Evolutionary conservation across 2,113 vertebrate species (phyloP), one percentile per base, ranked within the genome.

Genomic region (Phalacrocorax aristotelis): DNA sequence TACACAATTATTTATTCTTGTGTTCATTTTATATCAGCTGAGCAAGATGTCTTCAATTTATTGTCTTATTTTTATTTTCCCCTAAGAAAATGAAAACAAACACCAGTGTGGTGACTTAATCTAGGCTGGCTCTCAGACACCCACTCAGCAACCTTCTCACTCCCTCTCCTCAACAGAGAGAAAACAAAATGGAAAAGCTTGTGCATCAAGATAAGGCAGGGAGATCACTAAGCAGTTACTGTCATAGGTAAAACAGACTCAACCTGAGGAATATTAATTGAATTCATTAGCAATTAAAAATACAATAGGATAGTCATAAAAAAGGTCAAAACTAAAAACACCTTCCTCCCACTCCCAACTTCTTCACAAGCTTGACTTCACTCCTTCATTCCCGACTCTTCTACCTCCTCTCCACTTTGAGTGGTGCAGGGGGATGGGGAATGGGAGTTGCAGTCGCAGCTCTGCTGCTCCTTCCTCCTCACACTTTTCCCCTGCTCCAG

Each of bases 181-280:
- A 78, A 83, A 87, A 83, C 34, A 38, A 76, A 83, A 55, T 19
- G 17, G 10, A 52, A 71, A 60, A 34, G 6, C 23, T 82, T 0
- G 0, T 49, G 19, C 3, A 0, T 34, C 0, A 0, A 30, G 9
- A 20, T 46, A 46, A 83, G 29, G 30, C 23, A 36, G 26, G 38
- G 32, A 44, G 9, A 54, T 34, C 5, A 36, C 36, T 82, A 25
- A 48, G 11, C 26, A 42, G 25, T 49, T 48, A 64, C 12, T 8
- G 26, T 36, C 27, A 14, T 2, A 13, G 38, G 21, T 17, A 69
- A 69, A 57, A 27, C 10, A 4, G 36, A 32, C 8, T 27, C 13
- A 12, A 46, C 49, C 61, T 94, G 23, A 11, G 36, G 19, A 68
- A 65, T 49, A 25, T 14, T 27, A 30, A 32, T 61, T 71, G 66